Conservation (phyloP, 2,888 invertebrate species). For the Spodoptera picta region DNA sequence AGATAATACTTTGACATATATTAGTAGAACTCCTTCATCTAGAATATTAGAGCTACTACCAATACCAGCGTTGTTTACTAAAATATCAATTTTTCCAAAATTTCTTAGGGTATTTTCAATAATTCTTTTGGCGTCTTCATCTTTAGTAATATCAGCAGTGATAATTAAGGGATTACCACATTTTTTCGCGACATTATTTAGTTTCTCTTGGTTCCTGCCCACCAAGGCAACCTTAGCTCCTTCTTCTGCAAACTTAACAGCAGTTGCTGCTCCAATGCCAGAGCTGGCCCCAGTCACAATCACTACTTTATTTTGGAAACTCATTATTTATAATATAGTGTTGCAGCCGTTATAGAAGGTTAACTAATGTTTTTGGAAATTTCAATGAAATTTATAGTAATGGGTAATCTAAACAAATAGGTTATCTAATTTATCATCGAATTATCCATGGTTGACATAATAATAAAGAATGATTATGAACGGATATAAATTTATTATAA, state of each 20-base stretch:
- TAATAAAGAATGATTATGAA: no score
- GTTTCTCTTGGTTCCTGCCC: slow-evolving; percentile 49
- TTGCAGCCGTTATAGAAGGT: no score
- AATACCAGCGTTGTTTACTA: slow-evolving; percentile 29
- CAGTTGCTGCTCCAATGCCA: slow-evolving; percentile 59
- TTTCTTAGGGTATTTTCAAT: slow-evolving; percentile 18
- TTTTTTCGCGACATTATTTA: slow-evolving; percentile 28
- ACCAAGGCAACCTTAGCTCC: slow-evolving; percentile 57
- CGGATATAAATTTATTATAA: no score
- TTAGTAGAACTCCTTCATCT: slow-evolving; percentile 32
- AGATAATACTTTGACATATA: slow-evolving; percentile 29
- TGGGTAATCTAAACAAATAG: no score
- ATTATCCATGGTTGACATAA: no score
- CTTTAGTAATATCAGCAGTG: slow-evolving; percentile 25
- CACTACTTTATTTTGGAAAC: slow-evolving; percentile 58
- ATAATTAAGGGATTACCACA: slow-evolving; percentile 23
- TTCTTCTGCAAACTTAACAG: slow-evolving; percentile 45
- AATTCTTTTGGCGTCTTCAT: slow-evolving; percentile 30
- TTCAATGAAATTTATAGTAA: no score
- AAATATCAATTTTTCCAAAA: slow-evolving; percentile 20
- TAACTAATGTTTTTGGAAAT: no score
- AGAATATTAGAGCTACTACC: neutral
- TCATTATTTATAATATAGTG: slow-evolving; percentile 40
- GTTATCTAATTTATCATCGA: no score
- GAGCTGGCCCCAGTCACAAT: slow-evolving; percentile 61